These are phyloP conservation scores for Heliornis fulica DNA, from an alignment of 2,113 vertebrate species.

Conservation along the genomic window DNA sequence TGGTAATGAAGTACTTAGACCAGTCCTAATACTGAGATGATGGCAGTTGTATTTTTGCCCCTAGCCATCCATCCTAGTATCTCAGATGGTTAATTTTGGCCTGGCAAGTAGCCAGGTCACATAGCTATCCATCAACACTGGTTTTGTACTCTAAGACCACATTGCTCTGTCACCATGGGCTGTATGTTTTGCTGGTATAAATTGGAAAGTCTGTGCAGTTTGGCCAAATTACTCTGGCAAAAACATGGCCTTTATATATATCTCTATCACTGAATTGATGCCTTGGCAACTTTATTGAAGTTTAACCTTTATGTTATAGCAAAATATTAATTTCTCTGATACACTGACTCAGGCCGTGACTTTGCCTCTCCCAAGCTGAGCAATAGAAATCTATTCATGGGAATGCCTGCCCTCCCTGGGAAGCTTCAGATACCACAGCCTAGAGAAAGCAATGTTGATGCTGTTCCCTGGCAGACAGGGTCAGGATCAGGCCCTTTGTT, in stretches of 20 bases:
- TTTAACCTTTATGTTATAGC: slow-evolving; percentile 40
- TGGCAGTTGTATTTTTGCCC: neutral
- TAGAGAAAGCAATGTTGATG: neutral
- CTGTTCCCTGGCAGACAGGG: neutral
- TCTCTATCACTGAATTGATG: neutral
- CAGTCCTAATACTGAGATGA: neutral
- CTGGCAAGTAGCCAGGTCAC: neutral
- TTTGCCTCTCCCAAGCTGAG: neutral
- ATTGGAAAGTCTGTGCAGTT: neutral
- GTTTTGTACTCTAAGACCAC: neutral
- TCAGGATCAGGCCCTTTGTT: neutral
- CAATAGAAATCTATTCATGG: neutral
- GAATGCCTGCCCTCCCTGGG: neutral
- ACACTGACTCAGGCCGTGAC: neutral
- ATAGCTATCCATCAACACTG: neutral
- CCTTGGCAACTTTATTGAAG: slow-evolving; percentile 9
- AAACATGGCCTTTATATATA: slow-evolving; percentile 1
- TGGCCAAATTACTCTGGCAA: neutral
- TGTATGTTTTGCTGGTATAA: neutral
- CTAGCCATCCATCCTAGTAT: neutral
- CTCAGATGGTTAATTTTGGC: neutral
- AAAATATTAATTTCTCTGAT: slow-evolving; percentile 20
- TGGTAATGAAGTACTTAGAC: neutral
- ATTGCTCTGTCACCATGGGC: neutral
- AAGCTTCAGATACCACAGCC: neutral